phyloP scores from a whole-genome alignment of 2,113 vertebrate genomes.

The Empidonax alnorum region DNA sequence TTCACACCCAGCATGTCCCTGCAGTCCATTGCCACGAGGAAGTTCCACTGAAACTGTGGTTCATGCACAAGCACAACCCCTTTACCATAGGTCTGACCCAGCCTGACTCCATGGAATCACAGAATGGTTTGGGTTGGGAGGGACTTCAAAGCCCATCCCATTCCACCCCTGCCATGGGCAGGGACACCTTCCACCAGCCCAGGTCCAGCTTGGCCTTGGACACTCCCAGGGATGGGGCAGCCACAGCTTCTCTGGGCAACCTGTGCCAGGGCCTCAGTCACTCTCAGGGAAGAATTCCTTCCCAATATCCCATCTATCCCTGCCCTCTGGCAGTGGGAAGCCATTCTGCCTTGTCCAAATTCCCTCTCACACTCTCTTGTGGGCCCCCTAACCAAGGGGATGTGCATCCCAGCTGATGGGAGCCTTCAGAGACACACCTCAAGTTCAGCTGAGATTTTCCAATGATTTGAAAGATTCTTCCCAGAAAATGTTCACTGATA shows the following conservation, averaged over 20 bases:
- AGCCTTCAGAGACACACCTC: neutral
- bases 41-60: neutral
- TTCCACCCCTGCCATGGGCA: neutral
- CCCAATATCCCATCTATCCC: neutral
- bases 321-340: neutral
- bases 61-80: neutral
- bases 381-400: neutral
- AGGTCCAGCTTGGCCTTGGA: neutral
- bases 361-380: neutral
- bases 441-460: neutral
- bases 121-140: neutral
- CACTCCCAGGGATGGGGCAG: neutral
- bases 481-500: neutral
- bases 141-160: neutral
- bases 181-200: neutral
- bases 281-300: neutral
- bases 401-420: neutral
- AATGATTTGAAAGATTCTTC: neutral
- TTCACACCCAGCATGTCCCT: accelerated
- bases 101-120: neutral
- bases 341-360: neutral
- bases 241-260: neutral
- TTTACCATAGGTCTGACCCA: neutral
- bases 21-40: neutral
- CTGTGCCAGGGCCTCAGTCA: neutral